phyloP scores from a whole-genome alignment of 2,888 invertebrate genomes.

The Apotomis betuletana region DNA sequence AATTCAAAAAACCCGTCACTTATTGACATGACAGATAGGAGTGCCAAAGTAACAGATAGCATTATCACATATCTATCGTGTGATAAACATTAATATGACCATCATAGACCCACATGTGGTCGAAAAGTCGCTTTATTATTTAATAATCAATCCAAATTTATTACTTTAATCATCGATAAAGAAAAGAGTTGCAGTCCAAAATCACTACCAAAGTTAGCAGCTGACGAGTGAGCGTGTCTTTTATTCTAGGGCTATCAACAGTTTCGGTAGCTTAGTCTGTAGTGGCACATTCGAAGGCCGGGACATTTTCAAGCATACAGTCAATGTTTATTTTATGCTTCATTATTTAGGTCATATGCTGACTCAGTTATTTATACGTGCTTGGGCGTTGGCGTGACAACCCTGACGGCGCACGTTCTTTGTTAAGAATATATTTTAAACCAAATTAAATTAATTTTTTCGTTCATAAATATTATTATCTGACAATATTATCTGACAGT shows the following conservation, averaged over 20 bases:
- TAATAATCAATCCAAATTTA: background rate
- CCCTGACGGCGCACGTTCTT: slow-evolving; percentile 38
- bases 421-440: slow-evolving; percentile 27
- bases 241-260: slow-evolving; percentile 8
- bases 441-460: background rate
- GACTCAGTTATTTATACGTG: slow-evolving; percentile 55
- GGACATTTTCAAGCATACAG: slow-evolving; percentile 36
- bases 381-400: slow-evolving; percentile 40
- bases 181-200: background rate
- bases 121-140: too few species aligned
- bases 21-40: too few species aligned
- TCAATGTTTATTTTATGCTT: slow-evolving; percentile 59
- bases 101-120: too few species aligned
- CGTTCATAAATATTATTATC: background rate
- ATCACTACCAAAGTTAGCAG: background rate
- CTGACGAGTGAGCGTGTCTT: background rate
- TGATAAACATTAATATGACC: too few species aligned
- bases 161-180: background rate
- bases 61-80: too few species aligned
- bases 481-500: background rate
- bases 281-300: slow-evolving; percentile 37
- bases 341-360: slow-evolving; percentile 64
- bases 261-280: slow-evolving; percentile 17
- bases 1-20: too few species aligned
- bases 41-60: too few species aligned